Base-by-base conservation (phyloP, 2,113 vertebrate species). In the Notarius lentiginosus region DNA sequence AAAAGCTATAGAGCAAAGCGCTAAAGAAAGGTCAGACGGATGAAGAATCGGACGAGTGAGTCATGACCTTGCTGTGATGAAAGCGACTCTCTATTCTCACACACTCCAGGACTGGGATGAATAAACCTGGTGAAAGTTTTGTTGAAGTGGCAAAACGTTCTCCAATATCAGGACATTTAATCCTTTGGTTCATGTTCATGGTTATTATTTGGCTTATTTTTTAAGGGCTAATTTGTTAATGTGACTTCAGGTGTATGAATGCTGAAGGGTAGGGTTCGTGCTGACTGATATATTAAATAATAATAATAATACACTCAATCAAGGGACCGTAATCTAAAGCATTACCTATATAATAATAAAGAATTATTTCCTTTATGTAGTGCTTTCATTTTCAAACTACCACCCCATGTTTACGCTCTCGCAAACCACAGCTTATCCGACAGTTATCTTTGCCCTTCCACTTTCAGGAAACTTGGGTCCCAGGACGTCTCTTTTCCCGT, bases 1-100 rank as follows among this genome's bases (percentile, higher is more conserved):
- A 41, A 47, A 22, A 65, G 47, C 65, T 9, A 18, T 15, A 85
- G 49, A 70, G 63, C 17, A 30, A 22, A 30, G 41, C 61, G 79
- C 73, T 49, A 51, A 60, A 47, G 8, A 34, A 66, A 81, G 77
- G 85, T 73, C 66, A 80, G 24, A 2, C 14, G 85, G n/a, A 27
- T 18, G 27, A 68, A 86, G 30, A 49, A 80, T 22, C 15, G 66
- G 77, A 77, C 27, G 22, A 83, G 49, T 72, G 60, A 66, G 61
- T 61, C 41, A 60, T 77, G 47, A 55, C 60, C 24, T 56, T 41
- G 56, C 30, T 6, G 22, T 86, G 51, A 27, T 7, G 70, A 49
- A 53, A 82, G 60, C 56, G 34, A 30, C n/a, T 47, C 49, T 51
- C 1, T 4, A 9, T 89, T 89, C 88, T 68, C 15, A 14, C 4